Evolutionary conservation across 2,797 vertebrate species (phyloP).

Genomic region (Paguma larvata): DNA sequence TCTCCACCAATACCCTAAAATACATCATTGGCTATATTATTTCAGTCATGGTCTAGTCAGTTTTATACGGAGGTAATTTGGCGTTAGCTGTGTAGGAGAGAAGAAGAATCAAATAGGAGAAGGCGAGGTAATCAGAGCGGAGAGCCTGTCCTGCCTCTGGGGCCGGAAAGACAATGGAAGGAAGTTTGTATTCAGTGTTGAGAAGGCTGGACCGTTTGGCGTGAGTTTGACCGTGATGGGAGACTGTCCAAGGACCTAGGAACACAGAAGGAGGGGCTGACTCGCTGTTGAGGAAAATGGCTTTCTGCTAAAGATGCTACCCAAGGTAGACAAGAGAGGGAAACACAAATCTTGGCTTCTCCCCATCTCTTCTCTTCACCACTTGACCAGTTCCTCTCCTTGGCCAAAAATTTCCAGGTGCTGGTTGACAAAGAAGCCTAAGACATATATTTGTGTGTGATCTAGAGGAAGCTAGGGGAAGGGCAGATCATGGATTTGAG

Average conservation of each 20-base stretch:
- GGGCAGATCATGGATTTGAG: neutral
- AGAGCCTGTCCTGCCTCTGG: neutral
- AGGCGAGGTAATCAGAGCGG: neutral
- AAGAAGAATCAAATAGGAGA: neutral
- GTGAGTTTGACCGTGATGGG: neutral
- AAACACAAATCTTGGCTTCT: neutral
- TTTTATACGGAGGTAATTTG: neutral
- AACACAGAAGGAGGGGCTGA: neutral
- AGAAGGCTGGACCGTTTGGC: neutral
- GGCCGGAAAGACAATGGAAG: neutral
- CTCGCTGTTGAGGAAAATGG: neutral
- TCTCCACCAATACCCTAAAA: conserved; percentile 41
- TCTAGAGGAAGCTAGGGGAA: neutral
- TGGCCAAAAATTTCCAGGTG: neutral
- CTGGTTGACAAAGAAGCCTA: neutral
- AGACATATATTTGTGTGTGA: neutral
- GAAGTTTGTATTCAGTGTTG: neutral
- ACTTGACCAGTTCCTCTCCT: neutral
- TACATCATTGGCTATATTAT: neutral
- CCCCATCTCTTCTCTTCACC: neutral
- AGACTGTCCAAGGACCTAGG: neutral
- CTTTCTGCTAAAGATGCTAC: neutral
- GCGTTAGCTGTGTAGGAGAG: neutral
- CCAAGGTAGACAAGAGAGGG: neutral
- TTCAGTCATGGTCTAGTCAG: neutral